Conservation (phyloP, 2,797 vertebrate species). For the Borostomias antarcticus region DNA sequence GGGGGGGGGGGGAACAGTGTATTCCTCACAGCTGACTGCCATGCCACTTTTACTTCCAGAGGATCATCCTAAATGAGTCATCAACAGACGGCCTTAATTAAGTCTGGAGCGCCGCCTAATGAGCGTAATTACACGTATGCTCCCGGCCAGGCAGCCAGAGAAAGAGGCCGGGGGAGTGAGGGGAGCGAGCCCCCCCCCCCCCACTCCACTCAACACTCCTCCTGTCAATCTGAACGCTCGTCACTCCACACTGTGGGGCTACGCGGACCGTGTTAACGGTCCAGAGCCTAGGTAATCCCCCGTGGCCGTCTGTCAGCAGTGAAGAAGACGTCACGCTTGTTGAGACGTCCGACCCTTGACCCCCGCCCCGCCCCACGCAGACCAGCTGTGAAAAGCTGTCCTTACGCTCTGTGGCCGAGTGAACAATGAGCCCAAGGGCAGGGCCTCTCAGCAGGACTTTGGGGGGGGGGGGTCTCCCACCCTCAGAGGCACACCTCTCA, state of each 20-base stretch:
- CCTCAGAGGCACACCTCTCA: neutral
- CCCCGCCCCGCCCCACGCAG: neutral
- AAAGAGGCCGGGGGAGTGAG: constrained; percentile 8
- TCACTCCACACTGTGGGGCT: neutral
- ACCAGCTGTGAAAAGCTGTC: neutral
- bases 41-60: constrained; percentile 52
- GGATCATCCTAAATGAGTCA: constrained; percentile 70
- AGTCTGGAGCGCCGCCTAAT: constrained; percentile 61
- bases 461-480: neutral
- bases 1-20: too few relatives aligned
- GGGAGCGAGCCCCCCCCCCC: neutral
- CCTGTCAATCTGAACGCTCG: constrained; percentile 6
- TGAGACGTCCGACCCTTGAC: neutral
- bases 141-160: constrained; percentile 39
- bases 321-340: neutral
- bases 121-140: constrained; percentile 61
- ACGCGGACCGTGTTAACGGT: too few relatives aligned
- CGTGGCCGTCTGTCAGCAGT: neutral
- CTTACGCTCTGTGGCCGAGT: neutral
- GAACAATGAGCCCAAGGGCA: neutral
- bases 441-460: neutral
- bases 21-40: constrained; percentile 40
- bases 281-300: neutral
- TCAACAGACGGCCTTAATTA: constrained; percentile 74
- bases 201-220: neutral